These are phyloP conservation scores for Ctenopoma kingsleyae DNA, from an alignment of 2,797 vertebrate species.

Conservation along the genomic window DNA sequence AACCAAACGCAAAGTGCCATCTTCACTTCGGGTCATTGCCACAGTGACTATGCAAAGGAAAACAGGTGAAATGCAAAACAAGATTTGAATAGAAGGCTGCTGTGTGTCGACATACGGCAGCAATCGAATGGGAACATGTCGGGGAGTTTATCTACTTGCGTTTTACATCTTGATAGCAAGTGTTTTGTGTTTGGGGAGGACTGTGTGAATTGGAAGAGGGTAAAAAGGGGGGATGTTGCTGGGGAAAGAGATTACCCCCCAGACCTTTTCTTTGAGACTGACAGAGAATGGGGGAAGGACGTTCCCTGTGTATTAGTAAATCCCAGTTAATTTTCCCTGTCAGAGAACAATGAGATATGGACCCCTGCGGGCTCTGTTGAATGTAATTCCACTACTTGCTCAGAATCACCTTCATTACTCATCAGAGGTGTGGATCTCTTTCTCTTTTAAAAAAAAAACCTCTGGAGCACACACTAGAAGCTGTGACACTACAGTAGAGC, in stretches of 20 bases:
- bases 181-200: constrained; percentile 51
- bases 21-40: constrained; percentile 27
- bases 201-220: not conserved
- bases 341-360: constrained; percentile 82
- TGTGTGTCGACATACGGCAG: constrained; percentile 19
- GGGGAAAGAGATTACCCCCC: constrained; percentile 66
- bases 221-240: constrained; percentile 30
- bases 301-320: constrained; percentile 80
- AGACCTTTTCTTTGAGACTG: constrained; percentile 64
- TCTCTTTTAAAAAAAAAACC: constrained; percentile 14
- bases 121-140: constrained; percentile 23
- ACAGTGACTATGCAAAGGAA: constrained; percentile 49
- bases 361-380: constrained; percentile 72
- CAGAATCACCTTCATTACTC: constrained; percentile 80
- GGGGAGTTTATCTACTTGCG: constrained; percentile 41
- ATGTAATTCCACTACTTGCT: constrained; percentile 79
- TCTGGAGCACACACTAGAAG: constrained; percentile 21
- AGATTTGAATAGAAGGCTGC: constrained; percentile 42
- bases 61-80: constrained; percentile 59
- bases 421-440: constrained; percentile 68
- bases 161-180: constrained; percentile 64
- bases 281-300: constrained; percentile 44
- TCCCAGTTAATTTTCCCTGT: constrained; percentile 84
- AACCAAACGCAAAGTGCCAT: not conserved
- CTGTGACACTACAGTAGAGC: constrained; percentile 26